These are phyloP conservation scores for Dipodomys ordii DNA, from an alignment of 2,113 vertebrate genomes.

Conservation along the genomic window DNA sequence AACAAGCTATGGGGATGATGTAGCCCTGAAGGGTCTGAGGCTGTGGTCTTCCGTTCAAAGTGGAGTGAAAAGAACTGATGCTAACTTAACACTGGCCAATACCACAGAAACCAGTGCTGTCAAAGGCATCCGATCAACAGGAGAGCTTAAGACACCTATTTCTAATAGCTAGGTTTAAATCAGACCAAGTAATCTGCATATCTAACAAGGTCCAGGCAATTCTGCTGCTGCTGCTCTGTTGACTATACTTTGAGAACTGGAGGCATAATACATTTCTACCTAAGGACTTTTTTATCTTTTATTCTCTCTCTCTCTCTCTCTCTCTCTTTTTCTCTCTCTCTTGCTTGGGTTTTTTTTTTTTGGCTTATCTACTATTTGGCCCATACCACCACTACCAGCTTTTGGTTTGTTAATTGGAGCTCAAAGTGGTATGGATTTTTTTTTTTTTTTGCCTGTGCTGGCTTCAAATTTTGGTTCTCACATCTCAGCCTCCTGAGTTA, in stretches of 20 bases:
- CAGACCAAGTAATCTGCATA: background rate
- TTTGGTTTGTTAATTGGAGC: too few species aligned
- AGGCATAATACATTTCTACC: background rate
- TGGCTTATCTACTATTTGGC: too few species aligned
- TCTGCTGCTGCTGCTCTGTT: background rate
- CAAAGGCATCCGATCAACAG: background rate
- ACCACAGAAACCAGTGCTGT: background rate
- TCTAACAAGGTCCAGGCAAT: background rate
- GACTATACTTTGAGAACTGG: slow-evolving; percentile 2
- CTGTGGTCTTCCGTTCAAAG: background rate
- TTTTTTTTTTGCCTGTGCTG: too few species aligned
- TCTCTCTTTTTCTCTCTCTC: too few species aligned
- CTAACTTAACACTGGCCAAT: background rate
- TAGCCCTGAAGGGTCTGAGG: background rate
- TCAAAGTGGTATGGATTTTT: too few species aligned
- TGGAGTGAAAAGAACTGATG: background rate
- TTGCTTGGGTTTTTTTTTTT: too few species aligned
- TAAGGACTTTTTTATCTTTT: background rate
- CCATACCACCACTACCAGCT: too few species aligned
- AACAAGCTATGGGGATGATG: background rate
- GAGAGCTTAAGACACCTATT: background rate
- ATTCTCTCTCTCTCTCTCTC: too few species aligned
- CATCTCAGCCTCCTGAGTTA: background rate
- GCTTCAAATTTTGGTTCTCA: too few species aligned
- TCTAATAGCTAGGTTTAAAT: too few species aligned